Evolutionary conservation across 1,140 invertebrate genomes (phyloP).

Genomic region (Gonioctena quinquepunctata): DNA sequence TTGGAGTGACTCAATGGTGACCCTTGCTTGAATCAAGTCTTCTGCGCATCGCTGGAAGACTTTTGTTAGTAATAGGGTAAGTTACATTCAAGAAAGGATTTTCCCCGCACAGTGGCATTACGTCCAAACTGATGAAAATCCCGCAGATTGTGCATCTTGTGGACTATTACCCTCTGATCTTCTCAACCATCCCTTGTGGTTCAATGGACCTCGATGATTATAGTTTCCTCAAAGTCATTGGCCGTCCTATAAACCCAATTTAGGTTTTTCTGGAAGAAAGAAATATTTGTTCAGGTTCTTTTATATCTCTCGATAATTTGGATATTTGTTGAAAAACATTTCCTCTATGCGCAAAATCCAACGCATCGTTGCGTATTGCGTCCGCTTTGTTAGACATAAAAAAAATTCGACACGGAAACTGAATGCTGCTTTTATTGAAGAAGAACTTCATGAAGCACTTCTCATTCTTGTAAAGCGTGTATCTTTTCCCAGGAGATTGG

Average conservation of each 20-base stretch:
- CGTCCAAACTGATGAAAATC: constrained; percentile 32
- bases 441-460: neutral
- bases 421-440: neutral
- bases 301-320: neutral
- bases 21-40: constrained; percentile 15
- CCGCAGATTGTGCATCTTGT: constrained; percentile 40
- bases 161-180: constrained; percentile 32
- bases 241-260: neutral
- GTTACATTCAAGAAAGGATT: neutral
- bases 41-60: constrained; percentile 35
- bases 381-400: neutral
- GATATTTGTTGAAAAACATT: neutral
- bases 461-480: neutral
- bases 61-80: constrained; percentile 55
- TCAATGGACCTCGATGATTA: constrained; percentile 36
- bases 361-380: neutral
- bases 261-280: too few species aligned
- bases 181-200: constrained; percentile 40
- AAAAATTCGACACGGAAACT: neutral
- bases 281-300: neutral
- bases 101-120: constrained; percentile 37
- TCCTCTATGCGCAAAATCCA: constrained; percentile 7
- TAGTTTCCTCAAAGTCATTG: too few species aligned
- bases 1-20: constrained; percentile 36
- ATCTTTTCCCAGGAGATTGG: neutral